Conservation (phyloP, 2,113 vertebrate genomes). For the Sialia sialis region DNA sequence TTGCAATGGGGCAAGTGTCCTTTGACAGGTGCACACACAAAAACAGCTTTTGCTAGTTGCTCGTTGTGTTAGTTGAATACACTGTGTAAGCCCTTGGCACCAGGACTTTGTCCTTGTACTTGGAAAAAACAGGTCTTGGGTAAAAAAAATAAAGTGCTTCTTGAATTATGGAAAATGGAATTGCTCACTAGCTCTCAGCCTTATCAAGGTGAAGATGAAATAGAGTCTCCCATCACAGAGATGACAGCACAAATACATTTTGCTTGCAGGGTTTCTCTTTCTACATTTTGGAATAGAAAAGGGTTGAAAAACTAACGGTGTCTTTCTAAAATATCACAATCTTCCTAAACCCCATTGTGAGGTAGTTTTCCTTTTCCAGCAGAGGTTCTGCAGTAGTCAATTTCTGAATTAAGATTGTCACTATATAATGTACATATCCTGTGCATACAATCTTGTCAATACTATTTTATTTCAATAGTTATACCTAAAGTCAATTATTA, state of each 20-base stretch:
- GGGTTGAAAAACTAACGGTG: neutral
- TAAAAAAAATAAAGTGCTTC: neutral
- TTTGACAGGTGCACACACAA: neutral
- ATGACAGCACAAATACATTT: neutral
- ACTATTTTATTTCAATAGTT: neutral
- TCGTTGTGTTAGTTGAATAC: neutral
- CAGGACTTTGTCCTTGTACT: neutral
- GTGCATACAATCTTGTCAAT: neutral
- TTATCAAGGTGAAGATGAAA: neutral
- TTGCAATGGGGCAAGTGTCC: neutral
- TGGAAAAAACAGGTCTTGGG: neutral
- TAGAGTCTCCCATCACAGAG: neutral
- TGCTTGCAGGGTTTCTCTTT: neutral
- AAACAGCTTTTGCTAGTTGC: neutral
- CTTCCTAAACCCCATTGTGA: neutral
- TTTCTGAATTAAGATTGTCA: neutral
- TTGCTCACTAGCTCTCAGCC: neutral
- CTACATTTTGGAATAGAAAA: neutral
- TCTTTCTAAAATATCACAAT: neutral
- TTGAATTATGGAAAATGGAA: neutral
- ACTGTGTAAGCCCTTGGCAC: neutral
- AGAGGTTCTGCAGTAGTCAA: neutral
- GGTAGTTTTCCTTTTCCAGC: neutral
- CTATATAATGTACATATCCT: neutral
- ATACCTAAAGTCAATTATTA: neutral